Percentiles rank a stretch among this genome's conserved stretches.
Evolutionary conservation across 2,797 vertebrate genomes (phyloP).

Genomic region (Gymnocypris eckloni): DNA sequence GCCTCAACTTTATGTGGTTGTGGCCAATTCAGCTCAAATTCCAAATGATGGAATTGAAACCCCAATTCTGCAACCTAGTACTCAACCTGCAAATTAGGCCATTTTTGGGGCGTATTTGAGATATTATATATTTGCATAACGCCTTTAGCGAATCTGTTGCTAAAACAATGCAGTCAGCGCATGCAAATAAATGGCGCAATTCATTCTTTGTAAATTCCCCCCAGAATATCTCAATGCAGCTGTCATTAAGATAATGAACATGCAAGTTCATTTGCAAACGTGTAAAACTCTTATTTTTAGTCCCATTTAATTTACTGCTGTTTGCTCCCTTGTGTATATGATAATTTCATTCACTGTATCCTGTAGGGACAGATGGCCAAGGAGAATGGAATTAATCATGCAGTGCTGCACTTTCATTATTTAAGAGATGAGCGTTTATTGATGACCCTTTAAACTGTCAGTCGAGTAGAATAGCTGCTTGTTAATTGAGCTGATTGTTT

Average conservation of each 20-base stretch:
- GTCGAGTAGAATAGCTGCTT: slow-evolving; percentile 11
- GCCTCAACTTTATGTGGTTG: neutral
- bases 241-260: slow-evolving; percentile 13
- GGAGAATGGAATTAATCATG: slow-evolving; percentile 8
- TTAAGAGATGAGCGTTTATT: slow-evolving; percentile 30
- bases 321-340: neutral
- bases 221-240: neutral
- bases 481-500: slow-evolving; percentile 31
- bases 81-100: neutral
- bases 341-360: slow-evolving; percentile 5
- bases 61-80: neutral
- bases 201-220: slow-evolving; percentile 1
- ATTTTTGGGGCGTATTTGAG: neutral
- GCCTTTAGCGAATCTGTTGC: neutral
- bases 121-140: slow-evolving; percentile 14
- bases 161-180: neutral
- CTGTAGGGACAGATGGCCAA: slow-evolving; percentile 27
- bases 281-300: slow-evolving; percentile 17
- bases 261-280: slow-evolving; percentile 17
- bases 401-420: slow-evolving; percentile 28
- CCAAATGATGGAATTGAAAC: neutral
- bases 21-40: neutral
- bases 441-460: slow-evolving; percentile 34
- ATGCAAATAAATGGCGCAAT: slow-evolving; percentile 14
- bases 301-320: slow-evolving; percentile 12